Base-by-base conservation (phyloP, 2,888 invertebrate species). In the Pyrrhosoma nymphula region DNA sequence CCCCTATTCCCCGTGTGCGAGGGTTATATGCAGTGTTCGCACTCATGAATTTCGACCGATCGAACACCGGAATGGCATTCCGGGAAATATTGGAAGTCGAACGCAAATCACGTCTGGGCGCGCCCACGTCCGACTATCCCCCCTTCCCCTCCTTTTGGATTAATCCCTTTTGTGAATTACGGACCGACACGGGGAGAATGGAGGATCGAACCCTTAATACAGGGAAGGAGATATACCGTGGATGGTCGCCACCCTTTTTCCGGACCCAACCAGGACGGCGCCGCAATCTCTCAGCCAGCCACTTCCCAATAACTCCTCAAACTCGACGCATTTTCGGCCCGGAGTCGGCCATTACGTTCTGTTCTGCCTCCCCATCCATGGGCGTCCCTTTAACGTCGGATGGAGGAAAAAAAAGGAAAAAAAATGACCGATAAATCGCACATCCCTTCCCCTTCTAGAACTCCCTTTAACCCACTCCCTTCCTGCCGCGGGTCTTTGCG, bases 231-330 rank as follows among this genome's bases (percentile, higher is more conserved):
- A 82, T 82, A 82, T 35, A 82, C 82, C 35, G 30, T 16, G 30
- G 12, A 35, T 35, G 26, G 82, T 16, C 69, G 12, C 82, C 30
- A 18, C 30, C 82, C 82, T 82, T 82, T 82, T 82, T 35, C 82
- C 30, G 82, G 47, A 26, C 55, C n/a, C 75, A 2, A 75, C 89
- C 75, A 93, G 93, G 93, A 55, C 75, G 93, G 93, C 93, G 93
- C 93, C 93, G 69, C 93, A 63, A 93, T 93, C 35, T 63, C 47
- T 93, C 93, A 93, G 35, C 60, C 60, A 60, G 47, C 56, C 60
- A 35, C 93, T 69, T 47, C 47, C 93, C 93, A 69, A 93, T 93
- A 93, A 93, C 93, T 93, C 93, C 93, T 69, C 93, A 63, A 69
- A 93, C 93, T 75, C 69, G 26, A 69, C 69, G 93, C 47, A 93